Evolutionary conservation across 1,140 invertebrate species (phyloP).

Genomic region (Micrasema minimum): DNA sequence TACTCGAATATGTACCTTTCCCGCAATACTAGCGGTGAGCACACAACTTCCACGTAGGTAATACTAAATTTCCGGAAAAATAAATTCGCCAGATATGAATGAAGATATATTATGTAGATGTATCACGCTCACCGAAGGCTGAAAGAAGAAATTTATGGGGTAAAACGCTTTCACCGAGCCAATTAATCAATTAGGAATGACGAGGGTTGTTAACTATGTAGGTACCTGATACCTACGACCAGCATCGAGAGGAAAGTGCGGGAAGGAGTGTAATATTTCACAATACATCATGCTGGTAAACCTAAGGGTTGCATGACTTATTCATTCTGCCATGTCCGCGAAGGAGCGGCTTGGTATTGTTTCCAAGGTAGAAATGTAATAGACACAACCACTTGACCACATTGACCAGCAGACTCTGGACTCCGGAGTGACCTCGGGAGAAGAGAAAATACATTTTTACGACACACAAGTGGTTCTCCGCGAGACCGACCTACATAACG

Average conservation of each 20-base stretch:
- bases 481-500: background rate
- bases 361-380: background rate
- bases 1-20: no score
- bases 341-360: no score
- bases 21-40: no score
- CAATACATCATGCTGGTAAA: no score
- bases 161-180: constrained; percentile 19
- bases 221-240: background rate
- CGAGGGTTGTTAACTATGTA: constrained; percentile 5
- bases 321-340: no score
- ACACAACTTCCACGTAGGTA: no score
- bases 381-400: constrained; percentile 1
- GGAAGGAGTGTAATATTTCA: background rate
- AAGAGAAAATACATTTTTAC: background rate
- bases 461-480: constrained; percentile 11
- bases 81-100: no score
- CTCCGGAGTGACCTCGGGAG: background rate
- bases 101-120: no score
- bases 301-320: no score
- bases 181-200: constrained; percentile 31
- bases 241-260: background rate
- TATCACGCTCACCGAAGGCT: background rate
- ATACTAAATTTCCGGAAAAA: no score
- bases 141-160: background rate
- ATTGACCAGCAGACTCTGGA: background rate